phyloP scores from a whole-genome alignment of 2,888 invertebrate species.

The Hermaeophaga mercurialis region DNA sequence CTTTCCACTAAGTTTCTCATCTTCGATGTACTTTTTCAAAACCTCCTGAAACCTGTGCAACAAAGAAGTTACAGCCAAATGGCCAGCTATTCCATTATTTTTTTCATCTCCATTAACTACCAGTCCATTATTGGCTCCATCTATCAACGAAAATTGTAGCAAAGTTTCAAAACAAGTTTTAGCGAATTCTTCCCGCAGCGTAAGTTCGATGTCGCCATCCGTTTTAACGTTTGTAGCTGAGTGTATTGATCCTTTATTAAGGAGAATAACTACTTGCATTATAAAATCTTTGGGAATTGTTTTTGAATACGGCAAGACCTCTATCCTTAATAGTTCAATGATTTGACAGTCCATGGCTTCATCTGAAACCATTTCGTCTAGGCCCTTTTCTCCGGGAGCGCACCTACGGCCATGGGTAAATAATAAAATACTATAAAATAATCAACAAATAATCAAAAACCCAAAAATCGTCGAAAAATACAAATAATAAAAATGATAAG shows the following conservation, averaged over 20 bases:
- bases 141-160: slow-evolving; percentile 87
- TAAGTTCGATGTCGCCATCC: slow-evolving; percentile 80
- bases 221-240: slow-evolving; percentile 70
- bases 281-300: slow-evolving; percentile 82
- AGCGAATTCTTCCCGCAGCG: slow-evolving; percentile 92
- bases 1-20: slow-evolving; percentile 81
- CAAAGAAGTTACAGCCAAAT: slow-evolving; percentile 88
- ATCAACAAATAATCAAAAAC: too few relatives aligned
- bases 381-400: slow-evolving; percentile 63
- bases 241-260: slow-evolving; percentile 86
- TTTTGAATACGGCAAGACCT: slow-evolving; percentile 80
- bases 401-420: too few relatives aligned
- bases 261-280: slow-evolving; percentile 78
- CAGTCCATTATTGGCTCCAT: slow-evolving; percentile 65
- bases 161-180: slow-evolving; percentile 95
- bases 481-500: too few relatives aligned
- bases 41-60: slow-evolving; percentile 93
- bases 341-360: slow-evolving; percentile 85
- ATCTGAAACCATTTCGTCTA: slow-evolving; percentile 66
- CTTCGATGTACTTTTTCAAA: slow-evolving; percentile 83
- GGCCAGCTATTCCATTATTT: slow-evolving; percentile 66
- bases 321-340: slow-evolving; percentile 79
- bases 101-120: slow-evolving; percentile 56
- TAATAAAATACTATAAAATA: too few relatives aligned
- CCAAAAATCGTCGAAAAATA: too few relatives aligned